A percentile compares a stretch with the other conserved stretches of the same genome.
Conservation (phyloP, 2,797 vertebrate genomes). For the Apogon talboti region DNA sequence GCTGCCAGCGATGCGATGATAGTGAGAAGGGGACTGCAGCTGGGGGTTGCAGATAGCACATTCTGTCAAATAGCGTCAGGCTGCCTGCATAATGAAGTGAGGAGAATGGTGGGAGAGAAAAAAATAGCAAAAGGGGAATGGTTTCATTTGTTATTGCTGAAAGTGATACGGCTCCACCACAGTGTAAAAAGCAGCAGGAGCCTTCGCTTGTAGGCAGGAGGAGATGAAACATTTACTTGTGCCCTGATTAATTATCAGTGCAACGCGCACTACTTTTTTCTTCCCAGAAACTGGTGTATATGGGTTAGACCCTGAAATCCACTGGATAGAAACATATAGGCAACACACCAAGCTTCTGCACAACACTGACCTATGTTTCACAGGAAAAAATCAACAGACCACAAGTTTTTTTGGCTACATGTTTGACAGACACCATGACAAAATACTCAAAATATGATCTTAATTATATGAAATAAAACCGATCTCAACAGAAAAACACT, state of each 20-base stretch:
- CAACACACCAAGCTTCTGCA: too few relatives aligned
- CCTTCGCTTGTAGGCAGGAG: slow-evolving; percentile 43
- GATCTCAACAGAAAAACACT: too few relatives aligned
- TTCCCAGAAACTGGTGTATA: slow-evolving; percentile 1
- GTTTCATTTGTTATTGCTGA: slow-evolving; percentile 75
- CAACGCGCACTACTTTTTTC: slow-evolving; percentile 3
- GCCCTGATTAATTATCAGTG: slow-evolving; percentile 76
- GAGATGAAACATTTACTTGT: slow-evolving; percentile 75
- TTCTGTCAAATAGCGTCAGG: slow-evolving; percentile 85
- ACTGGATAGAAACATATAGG: slow-evolving; percentile 6
- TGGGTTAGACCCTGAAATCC: background rate
- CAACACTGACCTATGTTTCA: too few relatives aligned
- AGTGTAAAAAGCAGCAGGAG: slow-evolving; percentile 52
- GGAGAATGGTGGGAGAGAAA: slow-evolving; percentile 57
- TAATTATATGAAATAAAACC: too few relatives aligned
- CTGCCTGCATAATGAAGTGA: slow-evolving; percentile 87
- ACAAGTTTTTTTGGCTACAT: too few relatives aligned
- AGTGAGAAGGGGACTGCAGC: slow-evolving; percentile 80
- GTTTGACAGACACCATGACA: too few relatives aligned
- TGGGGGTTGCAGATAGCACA: slow-evolving; percentile 87
- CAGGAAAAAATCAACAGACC: too few relatives aligned
- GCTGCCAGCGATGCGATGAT: slow-evolving; percentile 82
- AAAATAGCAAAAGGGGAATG: slow-evolving; percentile 50
- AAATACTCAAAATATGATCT: too few relatives aligned
- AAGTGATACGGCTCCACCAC: slow-evolving; percentile 56